Percentiles rank a stretch among this genome's conserved stretches.
phyloP scores from a whole-genome alignment of 2,888 invertebrate species.

The Cremastobaeus sp. region DNA sequence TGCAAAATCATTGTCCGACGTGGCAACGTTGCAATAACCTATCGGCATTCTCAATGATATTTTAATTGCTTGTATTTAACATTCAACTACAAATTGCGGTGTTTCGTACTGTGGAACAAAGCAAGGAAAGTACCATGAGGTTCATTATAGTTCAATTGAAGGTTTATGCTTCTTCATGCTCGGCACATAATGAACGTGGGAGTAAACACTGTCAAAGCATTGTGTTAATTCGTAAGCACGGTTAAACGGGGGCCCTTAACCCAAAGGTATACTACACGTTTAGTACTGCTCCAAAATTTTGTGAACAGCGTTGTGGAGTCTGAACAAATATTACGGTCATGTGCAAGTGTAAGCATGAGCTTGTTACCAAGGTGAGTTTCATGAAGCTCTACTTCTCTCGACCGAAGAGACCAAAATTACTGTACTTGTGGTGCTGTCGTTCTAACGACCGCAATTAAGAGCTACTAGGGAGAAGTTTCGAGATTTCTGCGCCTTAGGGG shows the following conservation, averaged over 20 bases:
- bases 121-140: no score
- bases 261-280: conserved; percentile 12
- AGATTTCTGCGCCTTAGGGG: conserved; percentile 23
- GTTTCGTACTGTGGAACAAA: no score
- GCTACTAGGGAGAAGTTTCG: conserved; percentile 29
- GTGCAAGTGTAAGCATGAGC: conserved; percentile 50
- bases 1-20: no score
- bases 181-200: not conserved
- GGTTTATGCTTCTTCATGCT: no score
- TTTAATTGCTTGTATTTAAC: no score
- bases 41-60: no score
- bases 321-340: conserved; percentile 63
- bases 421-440: conserved; percentile 59
- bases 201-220: conserved; percentile 19
- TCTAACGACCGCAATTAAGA: conserved; percentile 59
- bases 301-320: conserved; percentile 48
- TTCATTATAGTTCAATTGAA: no score
- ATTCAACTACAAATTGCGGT: no score
- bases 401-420: conserved; percentile 61
- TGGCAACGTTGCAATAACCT: no score
- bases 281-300: conserved; percentile 44
- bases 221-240: conserved; percentile 28
- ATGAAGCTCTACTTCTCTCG: conserved; percentile 57
- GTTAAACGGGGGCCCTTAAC: conserved; percentile 17
- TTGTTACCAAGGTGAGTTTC: conserved; percentile 55